Base-by-base conservation (phyloP, 2,113 vertebrate genomes). In the Todiramphus saurophagus region DNA sequence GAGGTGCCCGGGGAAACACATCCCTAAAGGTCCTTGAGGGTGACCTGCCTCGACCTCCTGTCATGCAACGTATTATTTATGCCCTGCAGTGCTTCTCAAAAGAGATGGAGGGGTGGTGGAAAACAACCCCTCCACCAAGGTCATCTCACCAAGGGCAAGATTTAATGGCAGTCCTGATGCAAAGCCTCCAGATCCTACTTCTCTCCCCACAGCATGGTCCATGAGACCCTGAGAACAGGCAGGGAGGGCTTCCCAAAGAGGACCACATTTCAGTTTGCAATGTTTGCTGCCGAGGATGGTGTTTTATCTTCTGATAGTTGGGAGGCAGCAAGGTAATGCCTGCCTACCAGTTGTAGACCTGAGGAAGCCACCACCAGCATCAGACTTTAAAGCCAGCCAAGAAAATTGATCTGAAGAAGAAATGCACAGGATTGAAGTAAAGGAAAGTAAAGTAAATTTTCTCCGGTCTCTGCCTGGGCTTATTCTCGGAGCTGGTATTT, bases 331-430 rank as follows among this genome's bases (percentile, higher is more conserved):
- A 43, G 50, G n/a, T 30, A 31, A 48, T 0, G 2, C 64, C 44
- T 56, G 66, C 48, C 48, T 10, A 0, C 18, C 1, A 3, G 21
- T 33, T 31, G 33, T 60, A 60, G n/a, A 35, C 23, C 59, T 31
- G 18, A 83, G 48, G 16, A 46, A 68, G 59, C 21, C 64, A 77
- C 33, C 30, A 27, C 6, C 53, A 53, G 35, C 27, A 11, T 14
- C 31, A 39, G 23, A 59, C 59, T 41, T 72, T 23, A 24, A 18
- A 73, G 5, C 11, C 0, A 0, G 1, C 33, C 43, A 43, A 27
- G 64, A 39, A 53, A 73, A 35, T 0, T 9, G 19, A 13, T 33
- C 67, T 39, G 37, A 31, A 43, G 41, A 58, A 46, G 46, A 76
- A 91, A 91, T 8, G 13, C 12, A n/a, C 21, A 37, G 53, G 17